Base-by-base conservation (phyloP, 37 sponge, comb jelly and placozoan species). In the Haliclona indistincta region DNA sequence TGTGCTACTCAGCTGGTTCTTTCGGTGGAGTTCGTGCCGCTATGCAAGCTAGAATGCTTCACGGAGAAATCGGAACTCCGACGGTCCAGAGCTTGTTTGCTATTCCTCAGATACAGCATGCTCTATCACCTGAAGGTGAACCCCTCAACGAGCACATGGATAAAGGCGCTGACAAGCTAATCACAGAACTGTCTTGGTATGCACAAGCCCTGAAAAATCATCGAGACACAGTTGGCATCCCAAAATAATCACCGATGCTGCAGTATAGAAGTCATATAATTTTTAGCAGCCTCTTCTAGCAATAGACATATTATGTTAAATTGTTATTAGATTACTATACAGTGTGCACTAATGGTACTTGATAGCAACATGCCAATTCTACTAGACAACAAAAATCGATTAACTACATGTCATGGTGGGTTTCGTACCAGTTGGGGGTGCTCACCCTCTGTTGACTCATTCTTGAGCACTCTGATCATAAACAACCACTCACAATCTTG, bases 1-100 rank as follows among this genome's bases (percentile, higher is more conserved):
- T 86, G 8, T 80, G 80, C 76, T 96, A 96, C 74, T 93, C 94
- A 0, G 35, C 56, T 45, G 94, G 97, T 0, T 45, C 80, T 6
- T 93, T 75, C 51, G 97, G 86, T 42, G 97, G 97, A 1, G 70
- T 84, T 56, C 49, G 94, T 17, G 93, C 94, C 30, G 84, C 84
- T 38, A 87, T 83, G 44, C 86, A 85, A 32, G 74, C 85, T 10
- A 72, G 94, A 19, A 49, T 42, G 3, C 45, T 96, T 44, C 78
- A 93, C 15, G 83, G 82, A 8, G 97, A 93, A 38, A 43, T 96
- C 20, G 91, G 94, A 19, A 69, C 80, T 3, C 77, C 90, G 0
- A 76, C 70, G n/a, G 54, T 82, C 20, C 58, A 75, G 5, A 61
- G 55, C 1, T 28, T 80, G 28, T 86, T 96, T 43, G 65, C 82